Base-by-base conservation (phyloP, 2,113 vertebrate species). In the Phylloscopus trochiloides region DNA sequence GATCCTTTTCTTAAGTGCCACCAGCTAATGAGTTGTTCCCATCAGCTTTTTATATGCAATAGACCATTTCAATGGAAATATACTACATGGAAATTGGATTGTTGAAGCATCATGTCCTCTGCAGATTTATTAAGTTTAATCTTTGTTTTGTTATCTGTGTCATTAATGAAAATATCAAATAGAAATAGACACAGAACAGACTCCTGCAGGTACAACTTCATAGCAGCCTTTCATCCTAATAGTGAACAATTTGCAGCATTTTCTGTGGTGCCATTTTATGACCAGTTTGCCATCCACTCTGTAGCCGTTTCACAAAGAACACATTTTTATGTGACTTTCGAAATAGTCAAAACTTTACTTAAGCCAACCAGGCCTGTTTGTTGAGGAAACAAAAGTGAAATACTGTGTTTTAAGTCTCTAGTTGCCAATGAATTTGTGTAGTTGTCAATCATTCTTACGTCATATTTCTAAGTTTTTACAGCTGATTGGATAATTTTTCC, bases 11-110 rank as follows among this genome's bases (percentile, higher is more conserved):
- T 74, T 51, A 82, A 85, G 18, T 71, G 12, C 3, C 29, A 59
- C 12, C 22, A 92, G 18, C 14, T 61, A 80, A 74, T 1, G 2
- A 36, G 0, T 34, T 34, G 34, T 34, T 34, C 34, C 34, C 34
- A 34, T 34, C 34, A 34, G 34, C 6, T 67, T 67, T 63, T 45
- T 28, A 45, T 42, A n/a, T 22, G 8, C 19, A 85, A 26, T 17
- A 50, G 15, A 72, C 29, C 7, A 21, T 78, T 92, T 81, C 34
- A 87, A 8, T 2, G 9, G 54, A 67, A 82, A 42, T 38, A 29
- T 4, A 51, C 18, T 24, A 16, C 0, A 0, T 55, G 21, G 43
- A 78, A 93, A 63, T 42, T 36, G 16, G 14, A 38, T 78, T 1
- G 2, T 24, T 50, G 47, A 31, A 71, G 12, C 14, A 48, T 31